Percentiles rank a stretch among this genome's conserved stretches.
These are phyloP conservation scores for Kryptopterus vitreolus DNA, from an alignment of 2,797 vertebrate genomes.

Conservation along the genomic window DNA sequence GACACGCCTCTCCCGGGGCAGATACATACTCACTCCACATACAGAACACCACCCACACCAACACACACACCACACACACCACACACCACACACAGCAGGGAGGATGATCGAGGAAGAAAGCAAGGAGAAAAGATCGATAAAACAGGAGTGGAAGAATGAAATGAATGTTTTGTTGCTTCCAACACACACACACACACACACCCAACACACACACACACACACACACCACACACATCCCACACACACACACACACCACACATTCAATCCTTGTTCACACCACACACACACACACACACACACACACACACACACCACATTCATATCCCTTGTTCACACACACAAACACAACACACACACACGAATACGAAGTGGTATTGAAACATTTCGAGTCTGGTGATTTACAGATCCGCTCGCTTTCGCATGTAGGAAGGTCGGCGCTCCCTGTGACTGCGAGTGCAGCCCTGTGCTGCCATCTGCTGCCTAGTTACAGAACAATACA, in stretches of 20 bases:
- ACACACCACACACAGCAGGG: conserved; percentile 76
- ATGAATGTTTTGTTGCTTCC: neutral
- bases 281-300: neutral
- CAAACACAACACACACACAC: no score
- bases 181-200: neutral
- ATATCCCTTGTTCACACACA: no score
- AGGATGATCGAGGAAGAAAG: conserved; percentile 25
- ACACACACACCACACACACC: conserved; percentile 76
- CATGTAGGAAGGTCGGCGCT: no score
- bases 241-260: no score
- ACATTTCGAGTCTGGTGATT: no score
- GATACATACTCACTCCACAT: conserved; percentile 97
- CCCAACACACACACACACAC: neutral
- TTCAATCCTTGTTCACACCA: no score
- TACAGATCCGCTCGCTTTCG: no score
- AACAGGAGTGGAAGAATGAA: neutral
- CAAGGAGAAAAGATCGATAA: neutral
- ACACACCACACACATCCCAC: no score
- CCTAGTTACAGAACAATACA: no score
- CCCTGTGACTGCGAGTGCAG: no score
- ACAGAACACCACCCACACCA: conserved; percentile 82
- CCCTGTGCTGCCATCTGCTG: no score
- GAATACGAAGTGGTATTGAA: no score
- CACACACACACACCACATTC: neutral
- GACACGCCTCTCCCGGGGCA: conserved; percentile 89